Evolutionary conservation across 2,888 invertebrate species (phyloP).

Genomic region (Ichneumon xanthorius): DNA sequence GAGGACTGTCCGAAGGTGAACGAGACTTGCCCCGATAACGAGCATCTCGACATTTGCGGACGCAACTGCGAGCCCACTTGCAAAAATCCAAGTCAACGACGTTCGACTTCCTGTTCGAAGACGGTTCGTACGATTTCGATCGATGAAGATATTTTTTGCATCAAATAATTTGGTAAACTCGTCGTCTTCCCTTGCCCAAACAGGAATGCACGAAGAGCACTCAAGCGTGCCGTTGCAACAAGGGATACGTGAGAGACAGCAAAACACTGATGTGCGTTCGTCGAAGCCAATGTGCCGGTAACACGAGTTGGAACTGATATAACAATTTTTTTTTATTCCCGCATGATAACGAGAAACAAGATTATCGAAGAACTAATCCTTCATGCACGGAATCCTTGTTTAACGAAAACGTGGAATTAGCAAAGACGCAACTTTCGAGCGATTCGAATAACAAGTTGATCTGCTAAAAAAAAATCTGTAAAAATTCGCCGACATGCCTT

Average conservation of each 20-base stretch:
- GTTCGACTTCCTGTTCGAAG: background rate
- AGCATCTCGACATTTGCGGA: constrained; percentile 39
- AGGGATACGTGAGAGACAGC: constrained; percentile 33
- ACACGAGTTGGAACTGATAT: background rate
- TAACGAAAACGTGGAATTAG: too few species aligned
- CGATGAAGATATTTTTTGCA: background rate
- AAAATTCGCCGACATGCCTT: too few species aligned
- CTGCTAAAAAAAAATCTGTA: too few species aligned
- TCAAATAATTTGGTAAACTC: background rate
- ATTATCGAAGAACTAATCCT: background rate
- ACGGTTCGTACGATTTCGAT: background rate
- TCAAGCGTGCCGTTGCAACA: constrained; percentile 37
- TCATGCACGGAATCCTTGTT: background rate
- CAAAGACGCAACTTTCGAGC: too few species aligned
- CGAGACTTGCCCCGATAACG: constrained; percentile 40
- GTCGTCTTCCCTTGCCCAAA: background rate
- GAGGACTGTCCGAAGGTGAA: background rate
- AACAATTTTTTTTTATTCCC: background rate
- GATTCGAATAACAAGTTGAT: too few species aligned
- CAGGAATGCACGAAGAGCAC: constrained; percentile 36
- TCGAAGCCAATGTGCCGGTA: background rate
- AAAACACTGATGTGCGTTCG: background rate
- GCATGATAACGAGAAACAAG: background rate
- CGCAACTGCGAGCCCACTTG: constrained; percentile 58
- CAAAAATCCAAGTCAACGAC: background rate